phyloP scores from a whole-genome alignment of 1,140 invertebrate genomes.

The Spodoptera frugiperda region DNA sequence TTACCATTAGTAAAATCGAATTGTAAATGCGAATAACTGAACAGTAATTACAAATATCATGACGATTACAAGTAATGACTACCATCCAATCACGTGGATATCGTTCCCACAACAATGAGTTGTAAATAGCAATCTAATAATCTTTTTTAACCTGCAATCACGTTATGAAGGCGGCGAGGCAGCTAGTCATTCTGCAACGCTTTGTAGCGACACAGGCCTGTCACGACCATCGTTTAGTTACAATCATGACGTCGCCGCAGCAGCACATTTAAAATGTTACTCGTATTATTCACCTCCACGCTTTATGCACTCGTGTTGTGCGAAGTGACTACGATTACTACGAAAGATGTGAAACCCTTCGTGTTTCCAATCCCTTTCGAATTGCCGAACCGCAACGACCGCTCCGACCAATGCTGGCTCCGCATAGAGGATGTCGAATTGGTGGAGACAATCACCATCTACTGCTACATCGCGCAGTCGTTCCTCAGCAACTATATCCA shows the following conservation, averaged over 20 bases:
- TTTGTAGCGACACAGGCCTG: conserved; percentile 63
- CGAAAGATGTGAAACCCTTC: conserved; percentile 61
- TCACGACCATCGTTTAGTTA: conserved; percentile 72
- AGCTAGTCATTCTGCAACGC: conserved; percentile 62
- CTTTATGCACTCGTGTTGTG: conserved; percentile 55
- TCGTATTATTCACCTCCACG: conserved; percentile 57
- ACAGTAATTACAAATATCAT: conserved; percentile 14
- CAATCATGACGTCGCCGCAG: conserved; percentile 71
- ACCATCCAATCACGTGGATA: conserved; percentile 36
- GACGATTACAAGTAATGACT: background rate
- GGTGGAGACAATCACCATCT: conserved; percentile 69
- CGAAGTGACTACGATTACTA: conserved; percentile 46
- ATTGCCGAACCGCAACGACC: conserved; percentile 76
- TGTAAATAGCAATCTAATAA: conserved; percentile 66
- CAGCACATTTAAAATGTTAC: conserved; percentile 82
- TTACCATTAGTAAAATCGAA: no score
- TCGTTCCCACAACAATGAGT: conserved; percentile 57
- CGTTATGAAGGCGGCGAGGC: conserved; percentile 68
- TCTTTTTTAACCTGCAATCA: conserved; percentile 70
- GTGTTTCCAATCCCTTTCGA: conserved; percentile 75
- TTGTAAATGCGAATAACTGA: background rate
- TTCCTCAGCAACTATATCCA: conserved; percentile 70
- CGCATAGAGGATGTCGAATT: conserved; percentile 76
- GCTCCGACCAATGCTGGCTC: conserved; percentile 77
- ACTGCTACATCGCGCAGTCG: conserved; percentile 69